Evolutionary conservation across 2,797 vertebrate species (phyloP), one percentile per base, ranked within the genome.

Genomic region (Carcharodon carcharias): DNA sequence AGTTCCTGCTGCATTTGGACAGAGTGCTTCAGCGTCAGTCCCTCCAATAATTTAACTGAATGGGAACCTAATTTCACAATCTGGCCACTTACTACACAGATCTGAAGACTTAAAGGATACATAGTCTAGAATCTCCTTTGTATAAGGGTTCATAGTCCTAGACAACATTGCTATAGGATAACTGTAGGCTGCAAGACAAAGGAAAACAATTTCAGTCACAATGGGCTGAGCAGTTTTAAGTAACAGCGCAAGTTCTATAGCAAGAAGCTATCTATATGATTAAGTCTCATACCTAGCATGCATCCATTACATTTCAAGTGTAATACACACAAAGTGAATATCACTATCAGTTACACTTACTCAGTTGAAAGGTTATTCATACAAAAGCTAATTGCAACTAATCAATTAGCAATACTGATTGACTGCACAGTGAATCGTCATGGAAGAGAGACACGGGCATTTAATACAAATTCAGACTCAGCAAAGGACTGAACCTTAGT

Each of bases 131-230:
- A 99, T 98, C 96, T 98, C 98, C 96, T 97, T 99, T 87, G 98
- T 99, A 80, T 99, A 99, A 0, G 99, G 99, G 96, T 99, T 99
- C 98, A 99, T 99, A 8, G 99, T 98, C 96, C 99, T 98, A 9
- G 98, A 98, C 3, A 99, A 97, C 0, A 96, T 98, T 96, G 98
- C 97, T 18, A 98, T 98, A 77, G 99, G 99, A 96, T 98, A 99
- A 97, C 97, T 99, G 97, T 98, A 97, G 18, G 99, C 99, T 99
- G 98, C 1, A 92, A 95, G 65, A 95, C 96, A 96, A 97, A 50
- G 96, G 96, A 85, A 96, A 40, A 96, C 71, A 89, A 96, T 67
- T 40, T 67, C 58, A 96, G 16, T 67, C 23, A 65, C 9, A 18
- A 67, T 67, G 80, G 40, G 35, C 50, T 96, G 21, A 67, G 56